Percentiles rank a stretch among this genome's conserved stretches.
Conservation (phyloP, 2,888 invertebrate species). For the Anagyrus pseudococci region DNA sequence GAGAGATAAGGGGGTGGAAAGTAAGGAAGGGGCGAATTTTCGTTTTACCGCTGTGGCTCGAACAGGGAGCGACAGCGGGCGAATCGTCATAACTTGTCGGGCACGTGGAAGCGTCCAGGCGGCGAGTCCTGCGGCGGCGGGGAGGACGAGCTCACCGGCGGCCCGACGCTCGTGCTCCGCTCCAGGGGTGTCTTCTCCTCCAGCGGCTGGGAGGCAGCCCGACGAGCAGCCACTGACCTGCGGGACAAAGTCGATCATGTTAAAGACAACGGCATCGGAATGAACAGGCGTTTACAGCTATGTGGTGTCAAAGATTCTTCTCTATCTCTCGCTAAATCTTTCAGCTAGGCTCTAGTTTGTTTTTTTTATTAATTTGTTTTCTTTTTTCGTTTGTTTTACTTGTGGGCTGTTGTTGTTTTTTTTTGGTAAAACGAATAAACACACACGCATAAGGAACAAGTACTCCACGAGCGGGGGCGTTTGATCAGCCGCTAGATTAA, state of each 20-base stretch:
- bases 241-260: too few species aligned
- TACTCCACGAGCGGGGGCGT: conserved; percentile 15
- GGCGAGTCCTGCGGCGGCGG: conserved; percentile 2
- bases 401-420: background rate
- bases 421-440: background rate
- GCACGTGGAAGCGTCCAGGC: conserved; percentile 18
- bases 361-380: background rate
- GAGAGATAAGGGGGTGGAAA: too few species aligned
- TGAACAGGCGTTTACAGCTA: background rate
- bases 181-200: conserved; percentile 50
- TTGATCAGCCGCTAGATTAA: background rate
- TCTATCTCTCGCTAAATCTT: conserved; percentile 10
- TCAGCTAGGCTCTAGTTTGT: background rate
- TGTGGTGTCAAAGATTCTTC: background rate
- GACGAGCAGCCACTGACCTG: conserved; percentile 62
- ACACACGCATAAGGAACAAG: conserved; percentile 3
- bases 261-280: too few species aligned
- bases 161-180: conserved; percentile 57
- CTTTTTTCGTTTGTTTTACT: conserved; percentile 1
- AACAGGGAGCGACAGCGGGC: conserved; percentile 60
- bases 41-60: conserved; percentile 53
- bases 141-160: conserved; percentile 44
- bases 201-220: conserved; percentile 62
- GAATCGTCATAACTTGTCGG: conserved; percentile 57
- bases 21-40: background rate